Percentiles rank a stretch among this genome's conserved stretches.
phyloP scores from a whole-genome alignment of 2,113 vertebrate genomes.

The Caranx melampygus region DNA sequence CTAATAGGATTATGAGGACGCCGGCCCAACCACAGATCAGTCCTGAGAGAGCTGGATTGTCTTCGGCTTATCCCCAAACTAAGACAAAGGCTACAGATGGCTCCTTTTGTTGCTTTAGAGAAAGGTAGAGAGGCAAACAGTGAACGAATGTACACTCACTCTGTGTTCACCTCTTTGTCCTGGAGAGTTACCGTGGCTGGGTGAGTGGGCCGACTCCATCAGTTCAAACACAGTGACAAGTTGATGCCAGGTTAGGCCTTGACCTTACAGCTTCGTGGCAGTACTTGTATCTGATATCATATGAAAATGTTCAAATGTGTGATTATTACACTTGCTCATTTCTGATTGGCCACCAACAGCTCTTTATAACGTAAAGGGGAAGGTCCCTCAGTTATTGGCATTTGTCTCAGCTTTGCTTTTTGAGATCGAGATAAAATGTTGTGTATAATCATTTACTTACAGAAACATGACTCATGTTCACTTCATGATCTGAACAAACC shows the following conservation, averaged over 20 bases:
- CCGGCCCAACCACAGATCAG: constrained; percentile 55
- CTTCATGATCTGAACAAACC: too few species aligned
- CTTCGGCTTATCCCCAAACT: constrained; percentile 67
- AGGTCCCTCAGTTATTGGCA: too few species aligned
- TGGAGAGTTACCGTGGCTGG: constrained; percentile 5
- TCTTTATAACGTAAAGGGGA: too few species aligned
- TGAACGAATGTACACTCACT: constrained; percentile 13
- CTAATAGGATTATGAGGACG: constrained; percentile 79
- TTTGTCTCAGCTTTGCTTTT: not conserved
- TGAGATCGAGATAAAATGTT: not conserved
- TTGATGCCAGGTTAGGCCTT: not conserved
- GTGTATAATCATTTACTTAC: not conserved
- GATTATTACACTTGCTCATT: not conserved
- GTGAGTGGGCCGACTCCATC: constrained; percentile 30
- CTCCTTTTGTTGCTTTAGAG: constrained; percentile 63
- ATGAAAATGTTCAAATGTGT: not conserved
- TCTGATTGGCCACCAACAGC: not conserved
- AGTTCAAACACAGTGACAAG: constrained; percentile 6
- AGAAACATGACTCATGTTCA: not conserved
- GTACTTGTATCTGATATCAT: not conserved
- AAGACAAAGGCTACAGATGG: constrained; percentile 75
- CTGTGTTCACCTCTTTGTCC: constrained; percentile 21
- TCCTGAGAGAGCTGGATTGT: constrained; percentile 64
- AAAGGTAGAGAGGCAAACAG: constrained; percentile 47
- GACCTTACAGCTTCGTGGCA: not conserved